phyloP scores from a whole-genome alignment of 1,140 invertebrate species.

The Branchinecta lynchi region DNA sequence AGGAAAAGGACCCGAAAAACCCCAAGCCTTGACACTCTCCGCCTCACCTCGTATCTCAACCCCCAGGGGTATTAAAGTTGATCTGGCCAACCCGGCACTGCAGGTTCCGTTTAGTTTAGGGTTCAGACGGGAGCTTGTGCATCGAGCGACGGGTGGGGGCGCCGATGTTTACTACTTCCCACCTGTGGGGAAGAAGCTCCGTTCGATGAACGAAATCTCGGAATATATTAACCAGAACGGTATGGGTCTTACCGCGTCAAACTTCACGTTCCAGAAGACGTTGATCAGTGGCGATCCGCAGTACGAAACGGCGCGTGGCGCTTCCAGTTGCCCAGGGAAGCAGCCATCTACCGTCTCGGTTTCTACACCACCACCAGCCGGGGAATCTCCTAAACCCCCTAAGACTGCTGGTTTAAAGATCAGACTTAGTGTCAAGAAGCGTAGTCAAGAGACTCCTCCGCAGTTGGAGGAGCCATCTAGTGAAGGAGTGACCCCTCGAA shows the following conservation, averaged over 20 bases:
- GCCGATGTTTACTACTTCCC: neutral
- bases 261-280: neutral
- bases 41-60: neutral
- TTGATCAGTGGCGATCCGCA: neutral
- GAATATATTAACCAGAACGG: neutral
- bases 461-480: too few relatives aligned
- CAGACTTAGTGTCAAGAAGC: too few relatives aligned
- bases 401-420: too few relatives aligned
- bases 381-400: too few relatives aligned
- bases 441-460: too few relatives aligned
- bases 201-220: neutral
- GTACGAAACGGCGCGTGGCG: neutral
- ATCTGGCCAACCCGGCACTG: neutral
- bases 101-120: neutral
- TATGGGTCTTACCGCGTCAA: neutral
- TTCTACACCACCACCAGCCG: too few relatives aligned
- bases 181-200: neutral
- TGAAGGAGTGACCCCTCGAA: too few relatives aligned
- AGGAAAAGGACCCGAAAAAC: neutral
- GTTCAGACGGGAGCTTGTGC: neutral
- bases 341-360: too few relatives aligned
- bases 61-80: neutral
- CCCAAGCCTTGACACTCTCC: too few relatives aligned
- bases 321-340: neutral
- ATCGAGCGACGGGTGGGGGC: neutral